Conservation (phyloP, 2,113 vertebrate genomes). For the Syngnathoides biaculeatus region DNA sequence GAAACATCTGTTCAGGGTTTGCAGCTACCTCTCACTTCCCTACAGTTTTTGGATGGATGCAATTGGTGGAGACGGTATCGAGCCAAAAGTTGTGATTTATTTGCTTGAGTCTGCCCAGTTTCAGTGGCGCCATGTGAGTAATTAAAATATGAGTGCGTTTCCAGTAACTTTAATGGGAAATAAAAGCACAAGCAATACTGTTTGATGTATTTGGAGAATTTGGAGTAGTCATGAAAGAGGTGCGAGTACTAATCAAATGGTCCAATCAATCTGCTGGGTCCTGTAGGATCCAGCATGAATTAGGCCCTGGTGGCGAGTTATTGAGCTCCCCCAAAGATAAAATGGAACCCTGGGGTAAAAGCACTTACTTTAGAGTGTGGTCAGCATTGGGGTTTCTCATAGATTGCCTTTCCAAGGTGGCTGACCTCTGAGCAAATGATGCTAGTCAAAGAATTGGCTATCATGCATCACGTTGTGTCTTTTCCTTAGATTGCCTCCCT, state of each 20-base stretch:
- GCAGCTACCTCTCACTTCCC: not conserved
- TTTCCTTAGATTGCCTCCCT: slow-evolving; percentile 63
- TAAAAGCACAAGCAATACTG: not conserved
- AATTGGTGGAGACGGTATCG: not conserved
- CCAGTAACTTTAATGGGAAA: slow-evolving; percentile 2
- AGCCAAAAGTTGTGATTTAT: slow-evolving; percentile 3
- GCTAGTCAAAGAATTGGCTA: slow-evolving; percentile 54
- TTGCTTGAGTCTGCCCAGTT: not conserved
- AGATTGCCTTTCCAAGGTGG: slow-evolving; percentile 62
- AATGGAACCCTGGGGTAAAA: slow-evolving; percentile 25
- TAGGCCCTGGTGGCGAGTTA: slow-evolving; percentile 9
- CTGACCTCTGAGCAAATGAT: slow-evolving; percentile 60
- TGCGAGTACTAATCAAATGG: slow-evolving; percentile 2
- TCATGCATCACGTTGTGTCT: slow-evolving; percentile 55
- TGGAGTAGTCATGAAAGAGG: slow-evolving; percentile 1
- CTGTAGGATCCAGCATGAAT: slow-evolving; percentile 4
- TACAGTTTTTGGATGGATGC: slow-evolving; percentile 1
- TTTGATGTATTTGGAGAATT: slow-evolving; percentile 4
- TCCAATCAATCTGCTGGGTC: slow-evolving; percentile 2
- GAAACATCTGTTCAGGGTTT: not conserved
- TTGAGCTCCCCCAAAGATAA: slow-evolving; percentile 15
- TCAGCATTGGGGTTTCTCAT: slow-evolving; percentile 44
- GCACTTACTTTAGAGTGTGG: slow-evolving; percentile 49
- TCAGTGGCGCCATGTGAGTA: not conserved
- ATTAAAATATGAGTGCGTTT: slow-evolving; percentile 7